Percentiles rank a stretch among this genome's conserved stretches.
Evolutionary conservation across 1,140 invertebrate genomes (phyloP).

Genomic region (Coelopa frigida): DNA sequence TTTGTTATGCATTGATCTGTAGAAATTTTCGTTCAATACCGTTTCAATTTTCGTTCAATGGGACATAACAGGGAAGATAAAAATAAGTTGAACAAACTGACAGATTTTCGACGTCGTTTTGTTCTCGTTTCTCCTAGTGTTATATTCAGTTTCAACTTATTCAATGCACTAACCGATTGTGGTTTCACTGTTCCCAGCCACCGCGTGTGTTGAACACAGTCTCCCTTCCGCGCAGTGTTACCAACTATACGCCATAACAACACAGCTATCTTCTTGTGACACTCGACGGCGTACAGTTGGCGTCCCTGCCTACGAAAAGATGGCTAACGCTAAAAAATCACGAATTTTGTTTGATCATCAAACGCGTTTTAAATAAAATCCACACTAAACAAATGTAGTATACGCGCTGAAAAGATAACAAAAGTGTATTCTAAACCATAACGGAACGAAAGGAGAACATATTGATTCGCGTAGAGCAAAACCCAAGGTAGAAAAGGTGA

Average conservation of each 20-base stretch:
- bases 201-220: no score
- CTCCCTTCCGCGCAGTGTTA: not conserved
- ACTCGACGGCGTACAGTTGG: no score
- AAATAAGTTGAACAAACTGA: no score
- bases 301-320: slow-evolving; percentile 8
- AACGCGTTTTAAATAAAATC: slow-evolving; percentile 8
- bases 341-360: slow-evolving; percentile 12
- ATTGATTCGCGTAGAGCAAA: no score
- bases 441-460: no score
- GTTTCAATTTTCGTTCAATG: no score
- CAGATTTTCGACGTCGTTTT: not conserved
- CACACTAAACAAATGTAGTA: slow-evolving; percentile 5
- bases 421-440: no score
- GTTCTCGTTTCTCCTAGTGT: not conserved
- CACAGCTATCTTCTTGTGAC: not conserved
- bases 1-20: no score
- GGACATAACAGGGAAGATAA: no score
- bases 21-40: no score
- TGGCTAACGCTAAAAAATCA: slow-evolving; percentile 17
- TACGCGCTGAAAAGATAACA: not conserved
- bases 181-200: not conserved
- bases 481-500: no score
- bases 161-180: slow-evolving; percentile 1
- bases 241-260: slow-evolving; percentile 2
- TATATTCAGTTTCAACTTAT: slow-evolving; percentile 4